phyloP scores from a whole-genome alignment of 2,113 vertebrate species.

The Nematolebias whitei region DNA sequence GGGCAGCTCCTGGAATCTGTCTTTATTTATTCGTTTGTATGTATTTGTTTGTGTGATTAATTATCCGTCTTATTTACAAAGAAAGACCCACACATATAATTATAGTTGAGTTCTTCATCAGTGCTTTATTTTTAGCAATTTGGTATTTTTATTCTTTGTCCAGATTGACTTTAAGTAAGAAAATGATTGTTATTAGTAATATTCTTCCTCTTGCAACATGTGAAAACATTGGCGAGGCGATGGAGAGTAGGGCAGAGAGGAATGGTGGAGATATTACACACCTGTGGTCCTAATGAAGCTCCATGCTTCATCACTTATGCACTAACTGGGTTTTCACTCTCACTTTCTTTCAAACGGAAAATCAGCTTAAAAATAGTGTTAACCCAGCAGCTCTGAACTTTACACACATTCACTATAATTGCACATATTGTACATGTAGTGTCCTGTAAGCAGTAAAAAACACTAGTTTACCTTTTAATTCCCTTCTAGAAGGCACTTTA shows the following conservation, averaged over 20 bases:
- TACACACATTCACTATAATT: background rate
- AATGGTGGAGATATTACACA: constrained; percentile 44
- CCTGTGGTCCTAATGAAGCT: constrained; percentile 69
- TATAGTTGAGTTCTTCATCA: constrained; percentile 21
- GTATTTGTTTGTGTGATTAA: constrained; percentile 63
- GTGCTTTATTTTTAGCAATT: constrained; percentile 7
- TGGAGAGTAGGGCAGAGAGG: constrained; percentile 35
- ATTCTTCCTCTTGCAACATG: constrained; percentile 13
- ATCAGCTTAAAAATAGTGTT: background rate
- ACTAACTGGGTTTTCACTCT: constrained; percentile 42
- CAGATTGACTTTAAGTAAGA: background rate
- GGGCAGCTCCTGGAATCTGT: constrained; percentile 57
- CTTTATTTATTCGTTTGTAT: constrained; percentile 64
- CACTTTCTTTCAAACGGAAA: constrained; percentile 25
- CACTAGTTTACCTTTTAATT: constrained; percentile 63
- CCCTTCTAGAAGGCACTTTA: constrained; percentile 69
- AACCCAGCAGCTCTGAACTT: background rate
- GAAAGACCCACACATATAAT: constrained; percentile 8
- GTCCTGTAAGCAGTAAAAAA: constrained; percentile 56
- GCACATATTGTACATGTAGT: constrained; percentile 10
- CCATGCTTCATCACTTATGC: constrained; percentile 39
- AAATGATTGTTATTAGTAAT: constrained; percentile 1
- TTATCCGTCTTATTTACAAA: constrained; percentile 50
- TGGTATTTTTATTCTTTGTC: background rate
- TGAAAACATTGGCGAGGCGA: constrained; percentile 21